Conservation (phyloP, 2,888 invertebrate genomes). For the Drosophila putrida region DNA sequence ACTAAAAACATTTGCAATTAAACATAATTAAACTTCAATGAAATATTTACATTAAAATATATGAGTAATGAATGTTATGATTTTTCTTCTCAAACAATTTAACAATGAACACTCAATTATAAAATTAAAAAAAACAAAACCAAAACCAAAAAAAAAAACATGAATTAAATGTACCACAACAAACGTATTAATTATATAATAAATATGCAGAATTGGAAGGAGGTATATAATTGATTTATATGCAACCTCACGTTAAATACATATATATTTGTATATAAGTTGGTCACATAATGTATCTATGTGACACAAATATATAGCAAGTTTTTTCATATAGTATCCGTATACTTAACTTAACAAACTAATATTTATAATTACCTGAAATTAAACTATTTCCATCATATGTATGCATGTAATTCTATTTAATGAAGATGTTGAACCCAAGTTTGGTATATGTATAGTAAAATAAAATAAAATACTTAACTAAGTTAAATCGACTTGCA, state of each 20-base stretch:
- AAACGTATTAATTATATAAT: conserved; percentile 43
- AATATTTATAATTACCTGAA: conserved; percentile 6
- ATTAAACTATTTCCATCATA: conserved; percentile 39
- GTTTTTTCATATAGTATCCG: conserved; percentile 34
- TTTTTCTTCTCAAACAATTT: conserved; percentile 78
- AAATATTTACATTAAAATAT: conserved; percentile 31
- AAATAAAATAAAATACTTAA: too few relatives aligned
- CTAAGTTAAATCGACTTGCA: too few relatives aligned
- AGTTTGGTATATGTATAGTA: background rate
- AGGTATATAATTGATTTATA: conserved; percentile 83
- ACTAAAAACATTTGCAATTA: too few relatives aligned
- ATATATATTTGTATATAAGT: conserved; percentile 68
- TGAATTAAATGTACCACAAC: conserved; percentile 46
- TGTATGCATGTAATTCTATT: background rate
- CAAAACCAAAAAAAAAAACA: conserved; percentile 25
- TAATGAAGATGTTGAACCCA: background rate
- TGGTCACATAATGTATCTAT: conserved; percentile 58
- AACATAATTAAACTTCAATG: conserved; percentile 21
- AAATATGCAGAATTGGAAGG: conserved; percentile 85
- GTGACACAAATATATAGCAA: conserved; percentile 44
- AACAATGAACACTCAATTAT: conserved; percentile 54
- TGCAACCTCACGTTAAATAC: conserved; percentile 69
- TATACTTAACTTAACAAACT: conserved; percentile 20
- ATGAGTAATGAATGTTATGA: conserved; percentile 65
- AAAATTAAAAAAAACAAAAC: too few relatives aligned